These are phyloP conservation scores for Alloscopus bannaensis DNA, from an alignment of 2,888 invertebrate genomes.

Conservation along the genomic window DNA sequence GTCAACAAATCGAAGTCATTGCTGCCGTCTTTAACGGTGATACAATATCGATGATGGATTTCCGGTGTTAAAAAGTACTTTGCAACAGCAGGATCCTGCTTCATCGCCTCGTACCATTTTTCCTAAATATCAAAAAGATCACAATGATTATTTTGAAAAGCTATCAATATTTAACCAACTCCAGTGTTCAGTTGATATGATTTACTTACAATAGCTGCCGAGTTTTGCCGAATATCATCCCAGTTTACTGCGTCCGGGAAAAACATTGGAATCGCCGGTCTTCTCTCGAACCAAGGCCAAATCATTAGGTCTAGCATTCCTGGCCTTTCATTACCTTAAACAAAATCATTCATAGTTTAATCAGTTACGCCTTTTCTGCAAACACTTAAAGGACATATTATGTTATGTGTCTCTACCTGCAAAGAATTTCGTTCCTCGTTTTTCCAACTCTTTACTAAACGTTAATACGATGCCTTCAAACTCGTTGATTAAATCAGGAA, in stretches of 20 bases:
- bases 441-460: conserved; percentile 75
- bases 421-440: conserved; percentile 75
- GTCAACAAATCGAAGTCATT: conserved; percentile 80
- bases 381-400: not conserved
- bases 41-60: conserved; percentile 84
- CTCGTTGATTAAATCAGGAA: conserved; percentile 58
- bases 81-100: conserved; percentile 83
- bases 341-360: not conserved
- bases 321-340: conserved; percentile 79
- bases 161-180: not conserved
- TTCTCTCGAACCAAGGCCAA: conserved; percentile 89
- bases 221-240: conserved; percentile 37
- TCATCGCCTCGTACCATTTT: conserved; percentile 84
- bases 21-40: conserved; percentile 81
- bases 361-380: not conserved
- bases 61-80: conserved; percentile 82
- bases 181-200: not conserved
- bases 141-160: no score
- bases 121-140: conserved; percentile 76
- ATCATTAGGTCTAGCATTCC: conserved; percentile 89
- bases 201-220: conserved; percentile 42
- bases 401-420: conserved; percentile 74
- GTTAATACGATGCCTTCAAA: conserved; percentile 73
- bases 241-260: conserved; percentile 51
- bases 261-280: conserved; percentile 49